These are phyloP conservation scores for Myotis yumanensis DNA, from an alignment of 2,113 vertebrate species.

Conservation along the genomic window DNA sequence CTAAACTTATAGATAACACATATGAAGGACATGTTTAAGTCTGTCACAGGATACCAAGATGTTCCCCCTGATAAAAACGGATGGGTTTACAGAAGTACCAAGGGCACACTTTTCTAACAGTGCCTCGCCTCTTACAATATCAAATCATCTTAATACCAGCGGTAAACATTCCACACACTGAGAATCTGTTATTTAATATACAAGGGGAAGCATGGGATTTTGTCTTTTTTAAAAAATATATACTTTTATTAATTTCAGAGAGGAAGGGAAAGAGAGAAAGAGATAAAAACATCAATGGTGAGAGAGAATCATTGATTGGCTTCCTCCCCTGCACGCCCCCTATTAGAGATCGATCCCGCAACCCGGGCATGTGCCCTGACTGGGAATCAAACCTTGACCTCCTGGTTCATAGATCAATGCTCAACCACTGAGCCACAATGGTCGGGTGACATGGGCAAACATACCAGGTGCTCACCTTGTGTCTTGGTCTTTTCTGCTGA, in stretches of 20 bases:
- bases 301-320: too few species aligned
- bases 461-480: background rate
- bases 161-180: background rate
- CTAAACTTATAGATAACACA: background rate
- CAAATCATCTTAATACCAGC: background rate
- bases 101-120: background rate
- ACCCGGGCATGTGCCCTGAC: too few species aligned
- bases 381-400: too few species aligned
- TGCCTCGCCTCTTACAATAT: background rate
- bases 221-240: background rate
- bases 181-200: background rate
- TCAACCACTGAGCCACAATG: too few species aligned
- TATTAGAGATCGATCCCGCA: too few species aligned
- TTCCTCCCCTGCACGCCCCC: too few species aligned
- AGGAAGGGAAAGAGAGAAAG: too few species aligned
- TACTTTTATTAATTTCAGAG: too few species aligned
- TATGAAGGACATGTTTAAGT: background rate
- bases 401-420: too few species aligned
- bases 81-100: background rate
- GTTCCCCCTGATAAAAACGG: background rate
- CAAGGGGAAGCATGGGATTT: too few species aligned
- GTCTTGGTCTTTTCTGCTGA: background rate
- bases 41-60: background rate
- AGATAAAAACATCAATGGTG: too few species aligned
- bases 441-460: too few species aligned